Evolutionary conservation across 2,113 vertebrate genomes (phyloP), one percentile per base, ranked within the genome.

Genomic region (Hydrochoerus hydrochaeris): DNA sequence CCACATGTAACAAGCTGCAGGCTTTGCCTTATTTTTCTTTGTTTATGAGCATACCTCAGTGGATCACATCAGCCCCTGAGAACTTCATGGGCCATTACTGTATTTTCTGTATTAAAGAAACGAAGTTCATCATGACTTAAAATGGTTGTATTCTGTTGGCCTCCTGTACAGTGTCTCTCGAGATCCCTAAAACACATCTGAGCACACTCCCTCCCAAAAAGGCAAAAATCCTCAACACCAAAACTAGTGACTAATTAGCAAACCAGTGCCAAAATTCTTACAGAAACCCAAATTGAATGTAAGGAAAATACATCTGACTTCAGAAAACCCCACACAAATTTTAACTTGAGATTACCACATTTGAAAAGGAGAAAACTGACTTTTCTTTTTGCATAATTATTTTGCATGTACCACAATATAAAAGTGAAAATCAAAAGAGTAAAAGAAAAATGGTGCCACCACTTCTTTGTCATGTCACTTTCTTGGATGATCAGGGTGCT

Each of bases 91-190:
- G n/a, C 67, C 65, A 80, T 63, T 90, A 46, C 41, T 49, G 28
- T 32, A 49, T 32, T 32, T 58, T 84, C n/a, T 65, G 3, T 81
- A 63, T 88, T 94, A 75, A 94, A 93, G 87, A 95, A 91, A 83
- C 86, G 60, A 20, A 87, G 9, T 32, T 75, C n/a, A 30, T 60
- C 46, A 88, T 94, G 60, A 91, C 92, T 92, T 90, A 46, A 75
- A 92, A 92, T 69, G 7, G 44, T 54, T 78, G 38, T 69, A 71
- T 9, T 77, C 4, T 30, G 82, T 85, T 73, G 84, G 67, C 5
- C 83, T 62, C 44, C 73, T 94, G n/a, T 67, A 49, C 0, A 38
- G 19, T 26, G 63, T 67, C n/a, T 78, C 63, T 88, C 19, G n/a
- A 92, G 67, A 82, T 83, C 46, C 83, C 58, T 83, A 52, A 91